Percentiles rank a stretch among this genome's conserved stretches.
phyloP scores from a whole-genome alignment of 2,888 invertebrate species.

The Synergus gifuensis region DNA sequence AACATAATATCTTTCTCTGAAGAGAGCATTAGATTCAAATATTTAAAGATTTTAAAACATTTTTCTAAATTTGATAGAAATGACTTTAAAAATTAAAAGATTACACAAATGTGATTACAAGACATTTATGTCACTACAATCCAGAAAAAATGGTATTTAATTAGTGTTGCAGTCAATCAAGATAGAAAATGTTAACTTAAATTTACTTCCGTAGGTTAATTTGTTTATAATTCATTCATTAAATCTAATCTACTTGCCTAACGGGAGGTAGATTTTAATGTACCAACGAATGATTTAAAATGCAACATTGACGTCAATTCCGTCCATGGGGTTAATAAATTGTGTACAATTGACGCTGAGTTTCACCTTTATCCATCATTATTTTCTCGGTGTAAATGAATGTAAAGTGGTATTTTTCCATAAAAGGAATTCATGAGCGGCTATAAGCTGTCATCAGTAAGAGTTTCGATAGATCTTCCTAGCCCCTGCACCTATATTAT shows the following conservation, averaged over 20 bases:
- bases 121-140: neutral
- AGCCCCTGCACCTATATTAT: neutral
- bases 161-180: neutral
- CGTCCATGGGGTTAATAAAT: neutral
- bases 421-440: neutral
- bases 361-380: neutral
- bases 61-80: too few relatives aligned
- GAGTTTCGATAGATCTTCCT: neutral
- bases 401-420: neutral
- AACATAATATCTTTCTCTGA: neutral
- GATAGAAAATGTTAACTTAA: neutral
- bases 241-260: neutral
- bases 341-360: neutral
- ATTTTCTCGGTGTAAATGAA: neutral
- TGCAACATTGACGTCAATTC: too few relatives aligned
- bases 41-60: too few relatives aligned
- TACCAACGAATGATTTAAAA: neutral
- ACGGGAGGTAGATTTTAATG: too few relatives aligned
- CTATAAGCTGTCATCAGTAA: neutral
- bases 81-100: too few relatives aligned
- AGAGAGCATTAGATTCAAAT: neutral
- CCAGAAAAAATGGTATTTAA: neutral
- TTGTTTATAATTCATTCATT: neutral
- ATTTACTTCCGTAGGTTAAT: neutral
- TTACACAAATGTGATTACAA: too few relatives aligned